These are phyloP conservation scores for Lepidurus arcticus DNA, from an alignment of 1,140 invertebrate genomes.

Conservation along the genomic window DNA sequence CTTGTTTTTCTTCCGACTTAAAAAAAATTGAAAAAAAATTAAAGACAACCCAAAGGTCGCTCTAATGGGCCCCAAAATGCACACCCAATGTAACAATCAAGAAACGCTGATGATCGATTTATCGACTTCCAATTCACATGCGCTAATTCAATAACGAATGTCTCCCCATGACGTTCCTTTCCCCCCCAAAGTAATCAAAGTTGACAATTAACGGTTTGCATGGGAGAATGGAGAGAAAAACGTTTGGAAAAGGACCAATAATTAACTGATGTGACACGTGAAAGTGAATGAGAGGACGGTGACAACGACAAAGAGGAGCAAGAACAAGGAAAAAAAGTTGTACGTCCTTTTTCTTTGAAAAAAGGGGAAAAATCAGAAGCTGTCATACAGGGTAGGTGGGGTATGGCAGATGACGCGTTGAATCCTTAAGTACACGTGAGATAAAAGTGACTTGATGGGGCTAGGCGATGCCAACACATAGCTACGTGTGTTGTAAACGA, in stretches of 20 bases:
- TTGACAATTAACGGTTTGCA: not conserved
- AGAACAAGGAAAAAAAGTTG: not conserved
- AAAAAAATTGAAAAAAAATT: not conserved
- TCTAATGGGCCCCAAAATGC: slow-evolving; percentile 2
- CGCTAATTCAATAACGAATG: not conserved
- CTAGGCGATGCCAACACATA: slow-evolving; percentile 13
- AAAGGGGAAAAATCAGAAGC: not conserved
- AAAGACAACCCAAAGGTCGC: not conserved
- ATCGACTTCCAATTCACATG: not conserved
- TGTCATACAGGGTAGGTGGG: not conserved
- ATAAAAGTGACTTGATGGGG: slow-evolving; percentile 14
- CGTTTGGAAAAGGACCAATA: not conserved
- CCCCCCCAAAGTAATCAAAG: not conserved
- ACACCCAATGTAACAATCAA: not conserved
- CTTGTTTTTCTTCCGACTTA: not conserved
- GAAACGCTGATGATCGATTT: not conserved
- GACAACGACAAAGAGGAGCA: not conserved
- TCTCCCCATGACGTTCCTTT: not conserved
- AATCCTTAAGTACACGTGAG: slow-evolving; percentile 21
- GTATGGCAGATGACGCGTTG: not conserved
- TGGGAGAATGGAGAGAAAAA: slow-evolving; percentile 9
- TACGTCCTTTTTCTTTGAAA: not conserved
- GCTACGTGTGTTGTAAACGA: not conserved
- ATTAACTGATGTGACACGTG: not conserved
- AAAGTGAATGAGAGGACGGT: not conserved